Percentiles rank a stretch among this genome's conserved stretches.
Conservation (phyloP, 2,797 vertebrate species). For the Poecilia wingei region DNA sequence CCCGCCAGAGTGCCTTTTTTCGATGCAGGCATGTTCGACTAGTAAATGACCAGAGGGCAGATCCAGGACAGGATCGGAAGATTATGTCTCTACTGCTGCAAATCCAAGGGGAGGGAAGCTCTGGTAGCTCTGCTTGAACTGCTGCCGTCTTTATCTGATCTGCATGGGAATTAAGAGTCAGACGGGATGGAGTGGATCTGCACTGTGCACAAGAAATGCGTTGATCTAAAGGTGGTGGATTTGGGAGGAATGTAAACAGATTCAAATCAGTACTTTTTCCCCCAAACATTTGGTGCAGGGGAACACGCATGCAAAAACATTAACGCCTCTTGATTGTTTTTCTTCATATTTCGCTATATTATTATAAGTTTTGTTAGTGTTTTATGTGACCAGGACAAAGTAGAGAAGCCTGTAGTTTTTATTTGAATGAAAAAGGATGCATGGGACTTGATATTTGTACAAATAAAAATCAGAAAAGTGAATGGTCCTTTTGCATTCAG, state of each 20-base stretch:
- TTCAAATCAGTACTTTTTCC: not conserved
- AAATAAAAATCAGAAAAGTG: not conserved
- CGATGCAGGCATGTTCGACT: not conserved
- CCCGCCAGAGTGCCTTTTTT: conserved; percentile 3
- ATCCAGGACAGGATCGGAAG: conserved; percentile 2
- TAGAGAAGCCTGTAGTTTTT: not conserved
- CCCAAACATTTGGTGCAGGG: not conserved
- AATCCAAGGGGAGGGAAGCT: not conserved
- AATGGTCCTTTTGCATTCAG: not conserved
- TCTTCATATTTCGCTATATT: not conserved
- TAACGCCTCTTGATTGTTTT: not conserved
- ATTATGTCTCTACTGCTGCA: conserved; percentile 11
- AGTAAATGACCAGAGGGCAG: not conserved
- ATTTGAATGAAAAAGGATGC: not conserved
- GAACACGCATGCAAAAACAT: not conserved
- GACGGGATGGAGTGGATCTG: not conserved
- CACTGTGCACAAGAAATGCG: not conserved
- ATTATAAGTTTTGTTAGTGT: not conserved
- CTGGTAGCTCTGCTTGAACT: conserved; percentile 1
- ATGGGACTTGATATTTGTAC: not conserved
- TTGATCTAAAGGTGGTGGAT: not conserved
- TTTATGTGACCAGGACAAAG: not conserved
- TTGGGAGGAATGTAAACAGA: not conserved
- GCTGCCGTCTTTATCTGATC: not conserved
- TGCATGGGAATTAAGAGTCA: not conserved